phyloP scores from a whole-genome alignment of 2,888 invertebrate genomes.

The Meteorus cinctellus region DNA sequence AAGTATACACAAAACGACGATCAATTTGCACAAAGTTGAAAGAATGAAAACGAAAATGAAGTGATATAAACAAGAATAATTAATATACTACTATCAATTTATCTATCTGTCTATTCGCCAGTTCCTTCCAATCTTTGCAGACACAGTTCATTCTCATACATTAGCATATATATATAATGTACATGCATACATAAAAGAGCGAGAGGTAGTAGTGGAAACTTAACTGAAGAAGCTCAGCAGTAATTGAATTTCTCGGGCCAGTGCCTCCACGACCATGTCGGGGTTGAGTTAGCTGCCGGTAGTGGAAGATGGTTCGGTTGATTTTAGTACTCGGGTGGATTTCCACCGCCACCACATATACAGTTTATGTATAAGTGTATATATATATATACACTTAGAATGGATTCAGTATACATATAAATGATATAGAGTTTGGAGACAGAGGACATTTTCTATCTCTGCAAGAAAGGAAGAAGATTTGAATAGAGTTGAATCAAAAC shows the following conservation, averaged over 20 bases:
- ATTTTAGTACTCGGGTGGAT: conserved; percentile 44
- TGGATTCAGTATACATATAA: conserved; percentile 16
- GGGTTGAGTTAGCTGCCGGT: conserved; percentile 40
- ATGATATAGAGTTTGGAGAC: background rate
- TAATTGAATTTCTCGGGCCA: conserved; percentile 73
- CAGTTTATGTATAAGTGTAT: no score
- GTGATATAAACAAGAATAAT: background rate
- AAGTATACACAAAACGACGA: background rate
- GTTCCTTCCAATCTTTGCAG: conserved; percentile 52
- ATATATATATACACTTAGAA: conserved; percentile 1
- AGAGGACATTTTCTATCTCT: conserved; percentile 46
- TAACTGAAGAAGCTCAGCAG: conserved; percentile 71
- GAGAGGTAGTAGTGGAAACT: conserved; percentile 57
- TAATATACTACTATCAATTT: conserved; percentile 30
- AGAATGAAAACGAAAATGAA: background rate
- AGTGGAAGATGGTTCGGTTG: conserved; percentile 46
- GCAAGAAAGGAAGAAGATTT: conserved; percentile 47
- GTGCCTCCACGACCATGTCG: conserved; percentile 65
- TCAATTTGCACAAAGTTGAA: background rate
- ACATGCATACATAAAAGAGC: conserved; percentile 44
- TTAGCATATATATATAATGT: conserved; percentile 31
- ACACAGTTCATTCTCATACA: conserved; percentile 51
- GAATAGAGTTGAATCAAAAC: background rate
- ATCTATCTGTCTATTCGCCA: conserved; percentile 25
- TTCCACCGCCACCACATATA: background rate